phyloP scores from a whole-genome alignment of 2,797 vertebrate species.

The Melanitta fusca region DNA sequence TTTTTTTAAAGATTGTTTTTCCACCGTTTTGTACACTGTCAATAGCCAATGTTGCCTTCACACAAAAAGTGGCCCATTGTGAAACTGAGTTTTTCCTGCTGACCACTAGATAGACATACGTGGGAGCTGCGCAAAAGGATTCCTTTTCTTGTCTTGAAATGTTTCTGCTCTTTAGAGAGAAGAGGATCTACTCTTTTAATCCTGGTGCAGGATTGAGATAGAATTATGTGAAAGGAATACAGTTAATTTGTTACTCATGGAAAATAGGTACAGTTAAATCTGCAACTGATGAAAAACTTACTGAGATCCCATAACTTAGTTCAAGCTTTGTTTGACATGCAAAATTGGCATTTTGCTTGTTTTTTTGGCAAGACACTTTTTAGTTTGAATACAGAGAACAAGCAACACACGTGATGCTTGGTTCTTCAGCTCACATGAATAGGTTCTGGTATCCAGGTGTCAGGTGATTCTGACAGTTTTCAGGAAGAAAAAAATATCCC shows the following conservation, averaged over 20 bases:
- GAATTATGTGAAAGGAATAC: not conserved
- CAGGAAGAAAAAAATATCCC: not conserved
- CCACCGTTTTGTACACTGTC: rapidly evolving
- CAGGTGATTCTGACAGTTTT: not conserved
- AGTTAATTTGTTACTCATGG: not conserved
- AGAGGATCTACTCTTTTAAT: not conserved
- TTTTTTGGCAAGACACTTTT: not conserved
- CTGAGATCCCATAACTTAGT: not conserved
- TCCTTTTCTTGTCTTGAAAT: not conserved
- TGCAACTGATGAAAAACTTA: not conserved
- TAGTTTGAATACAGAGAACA: not conserved
- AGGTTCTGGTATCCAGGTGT: not conserved
- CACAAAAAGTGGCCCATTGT: not conserved
- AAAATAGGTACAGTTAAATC: not conserved
- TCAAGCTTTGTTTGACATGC: not conserved
- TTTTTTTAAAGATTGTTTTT: not conserved
- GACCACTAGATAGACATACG: not conserved
- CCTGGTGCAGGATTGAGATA: not conserved
- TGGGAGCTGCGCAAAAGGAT: not conserved
- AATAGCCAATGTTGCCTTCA: not conserved
- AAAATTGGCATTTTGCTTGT: not conserved
- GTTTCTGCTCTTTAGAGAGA: not conserved
- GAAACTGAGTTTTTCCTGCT: not conserved
- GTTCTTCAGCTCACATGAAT: not conserved
- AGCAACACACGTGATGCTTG: not conserved